These are phyloP conservation scores for Balanococcus diminutus DNA, from an alignment of 2,888 invertebrate species.

Conservation along the genomic window DNA sequence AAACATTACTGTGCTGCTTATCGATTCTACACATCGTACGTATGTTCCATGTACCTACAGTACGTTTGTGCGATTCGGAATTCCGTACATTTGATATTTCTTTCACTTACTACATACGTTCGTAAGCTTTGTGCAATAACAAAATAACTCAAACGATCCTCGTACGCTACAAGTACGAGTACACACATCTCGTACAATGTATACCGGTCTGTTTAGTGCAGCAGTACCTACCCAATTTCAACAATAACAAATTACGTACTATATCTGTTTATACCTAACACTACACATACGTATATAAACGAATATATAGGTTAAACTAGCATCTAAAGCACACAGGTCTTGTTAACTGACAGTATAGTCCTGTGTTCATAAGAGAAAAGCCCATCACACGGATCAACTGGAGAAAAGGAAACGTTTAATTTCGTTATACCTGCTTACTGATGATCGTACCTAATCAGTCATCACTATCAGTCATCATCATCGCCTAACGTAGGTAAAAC, in stretches of 20 bases:
- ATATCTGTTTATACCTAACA: too few species aligned
- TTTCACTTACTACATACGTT: neutral
- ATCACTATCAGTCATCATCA: too few species aligned
- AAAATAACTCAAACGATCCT: neutral
- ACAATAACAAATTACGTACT: slow-evolving; percentile 19
- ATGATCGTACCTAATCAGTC: too few species aligned
- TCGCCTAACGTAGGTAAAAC: too few species aligned
- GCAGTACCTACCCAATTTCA: too few species aligned
- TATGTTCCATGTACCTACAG: neutral
- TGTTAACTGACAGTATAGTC: neutral
- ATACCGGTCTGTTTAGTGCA: neutral
- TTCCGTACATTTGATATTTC: neutral
- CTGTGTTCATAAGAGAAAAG: neutral
- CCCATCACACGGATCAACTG: neutral
- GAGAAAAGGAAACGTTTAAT: neutral
- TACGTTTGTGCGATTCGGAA: neutral
- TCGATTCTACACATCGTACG: neutral
- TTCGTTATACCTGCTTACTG: neutral
- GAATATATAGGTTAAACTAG: slow-evolving; percentile 8
- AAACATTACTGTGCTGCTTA: neutral
- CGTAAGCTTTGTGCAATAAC: neutral
- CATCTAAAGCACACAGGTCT: neutral
- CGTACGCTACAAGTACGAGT: neutral
- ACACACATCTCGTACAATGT: neutral
- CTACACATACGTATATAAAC: neutral